These are phyloP conservation scores for Rugalucina vietnamica DNA, from an alignment of 2,888 invertebrate genomes.

Conservation along the genomic window DNA sequence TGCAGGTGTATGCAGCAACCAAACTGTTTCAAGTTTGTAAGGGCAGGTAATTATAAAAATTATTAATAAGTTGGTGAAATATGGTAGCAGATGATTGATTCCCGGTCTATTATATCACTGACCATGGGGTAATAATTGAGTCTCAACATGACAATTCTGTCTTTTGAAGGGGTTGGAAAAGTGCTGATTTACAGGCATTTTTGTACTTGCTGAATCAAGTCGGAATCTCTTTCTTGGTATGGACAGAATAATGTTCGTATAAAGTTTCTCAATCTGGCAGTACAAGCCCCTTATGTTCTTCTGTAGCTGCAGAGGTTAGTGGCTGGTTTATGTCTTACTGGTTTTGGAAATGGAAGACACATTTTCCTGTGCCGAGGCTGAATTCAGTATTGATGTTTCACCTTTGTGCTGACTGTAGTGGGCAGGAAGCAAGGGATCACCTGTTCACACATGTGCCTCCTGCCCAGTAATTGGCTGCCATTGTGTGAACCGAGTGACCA, in stretches of 20 bases:
- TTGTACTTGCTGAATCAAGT: neutral
- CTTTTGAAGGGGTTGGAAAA: too few species aligned
- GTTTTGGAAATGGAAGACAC: neutral
- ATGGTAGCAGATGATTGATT: too few species aligned
- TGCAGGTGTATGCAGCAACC: too few species aligned
- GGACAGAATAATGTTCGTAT: neutral
- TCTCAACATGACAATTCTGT: too few species aligned
- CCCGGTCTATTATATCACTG: too few species aligned
- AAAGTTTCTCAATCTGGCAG: neutral
- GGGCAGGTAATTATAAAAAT: too few species aligned
- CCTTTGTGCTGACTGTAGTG: neutral
- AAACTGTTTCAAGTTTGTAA: too few species aligned
- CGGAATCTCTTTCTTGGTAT: neutral
- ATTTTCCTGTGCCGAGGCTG: neutral
- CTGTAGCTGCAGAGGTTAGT: neutral
- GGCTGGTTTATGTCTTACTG: neutral
- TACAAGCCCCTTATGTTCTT: neutral
- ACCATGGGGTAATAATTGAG: too few species aligned
- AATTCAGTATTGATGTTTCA: neutral
- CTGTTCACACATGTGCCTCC: constrained; percentile 1
- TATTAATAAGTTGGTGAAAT: too few species aligned
- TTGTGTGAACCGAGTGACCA: neutral
- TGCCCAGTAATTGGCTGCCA: neutral
- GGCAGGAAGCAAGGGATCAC: neutral
- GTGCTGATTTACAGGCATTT: neutral